These are phyloP conservation scores for Alloscopus bannaensis DNA, from an alignment of 2,888 invertebrate species.

Conservation along the genomic window DNA sequence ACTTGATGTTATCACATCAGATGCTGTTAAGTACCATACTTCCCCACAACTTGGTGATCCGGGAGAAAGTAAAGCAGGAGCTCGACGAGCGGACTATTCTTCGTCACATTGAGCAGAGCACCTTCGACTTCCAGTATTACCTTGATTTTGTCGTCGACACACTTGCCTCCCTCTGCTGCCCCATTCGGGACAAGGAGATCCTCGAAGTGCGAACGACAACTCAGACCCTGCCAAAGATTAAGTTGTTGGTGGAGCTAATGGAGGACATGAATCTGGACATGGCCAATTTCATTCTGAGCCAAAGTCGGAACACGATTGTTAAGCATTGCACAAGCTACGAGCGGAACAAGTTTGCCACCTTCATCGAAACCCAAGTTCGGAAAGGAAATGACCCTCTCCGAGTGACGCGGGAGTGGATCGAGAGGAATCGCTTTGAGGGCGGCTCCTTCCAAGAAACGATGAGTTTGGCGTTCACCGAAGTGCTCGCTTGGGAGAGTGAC, in stretches of 20 bases:
- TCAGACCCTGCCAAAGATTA: slow-evolving; percentile 83
- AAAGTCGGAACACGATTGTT: slow-evolving; percentile 91
- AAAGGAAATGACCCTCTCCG: slow-evolving; percentile 84
- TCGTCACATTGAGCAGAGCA: slow-evolving; percentile 91
- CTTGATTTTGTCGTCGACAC: slow-evolving; percentile 90
- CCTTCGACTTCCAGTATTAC: slow-evolving; percentile 84
- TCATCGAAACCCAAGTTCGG: slow-evolving; percentile 78
- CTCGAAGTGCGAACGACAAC: slow-evolving; percentile 84
- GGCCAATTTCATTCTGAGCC: slow-evolving; percentile 94
- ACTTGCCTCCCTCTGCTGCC: slow-evolving; percentile 94
- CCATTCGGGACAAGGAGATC: slow-evolving; percentile 92
- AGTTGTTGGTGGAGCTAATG: slow-evolving; percentile 86
- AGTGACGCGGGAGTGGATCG: slow-evolving; percentile 88
- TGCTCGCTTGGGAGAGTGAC: slow-evolving; percentile 87
- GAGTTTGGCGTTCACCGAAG: slow-evolving; percentile 88
- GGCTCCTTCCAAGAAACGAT: slow-evolving; percentile 83
- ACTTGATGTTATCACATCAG: slow-evolving; percentile 75
- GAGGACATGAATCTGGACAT: slow-evolving; percentile 95
- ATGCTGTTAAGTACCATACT: slow-evolving; percentile 81
- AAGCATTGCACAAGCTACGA: slow-evolving; percentile 95
- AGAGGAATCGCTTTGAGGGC: slow-evolving; percentile 79
- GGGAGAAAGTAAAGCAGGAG: slow-evolving; percentile 90
- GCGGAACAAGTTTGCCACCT: slow-evolving; percentile 91
- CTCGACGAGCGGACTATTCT: slow-evolving; percentile 89
- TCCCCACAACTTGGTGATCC: slow-evolving; percentile 89